Base-by-base conservation (phyloP, 1,140 invertebrate species). In the Drosophila tropicalis region DNA sequence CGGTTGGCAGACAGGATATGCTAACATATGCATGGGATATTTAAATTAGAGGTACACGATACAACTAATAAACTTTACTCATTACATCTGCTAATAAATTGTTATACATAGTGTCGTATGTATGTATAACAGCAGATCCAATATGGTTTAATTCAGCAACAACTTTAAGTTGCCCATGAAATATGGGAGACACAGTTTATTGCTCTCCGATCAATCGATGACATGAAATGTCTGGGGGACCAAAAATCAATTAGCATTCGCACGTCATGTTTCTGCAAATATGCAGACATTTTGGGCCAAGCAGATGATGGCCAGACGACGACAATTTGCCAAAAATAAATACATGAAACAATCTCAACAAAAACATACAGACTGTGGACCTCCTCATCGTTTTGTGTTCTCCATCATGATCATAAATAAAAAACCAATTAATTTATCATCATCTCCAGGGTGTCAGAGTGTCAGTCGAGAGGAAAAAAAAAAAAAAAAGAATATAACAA, bases 81-180 rank as follows among this genome's bases (percentile, higher is more conserved):
- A 87, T 87, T 87, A 87, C 84, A 87, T 69, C 81, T 80, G 60
- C 84, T 89, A 87, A 89, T 87, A 87, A 87, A 87, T 87, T 87
- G 84, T 68, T 72, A 58, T 67, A 60, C 22, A 56, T 47, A 40
- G 41, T 51, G 3, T 13, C 32, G n/a, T 34, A 17, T 32, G n/a
- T 34, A 17, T 32, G 12, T 39, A 13, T 3, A 17, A 25, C 44
- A 51, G 12, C 57, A 60, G n/a, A 60, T 19, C 34, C 57, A 60
- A 60, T 60, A 34, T 39, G 41, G 19, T 40, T 51, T 32, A 29
- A 17, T 29, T 29, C 25, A 17, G 32, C 58, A 51, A 36, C 5
- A 54, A 32, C 65, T 58, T 69, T 58, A 75, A 67, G 41, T 58
- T 56, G 65, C 34, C 68, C 54, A 54, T 61, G 67, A 74, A 44